phyloP scores from a whole-genome alignment of 1,140 invertebrate species.

The Cyclina sinensis region DNA sequence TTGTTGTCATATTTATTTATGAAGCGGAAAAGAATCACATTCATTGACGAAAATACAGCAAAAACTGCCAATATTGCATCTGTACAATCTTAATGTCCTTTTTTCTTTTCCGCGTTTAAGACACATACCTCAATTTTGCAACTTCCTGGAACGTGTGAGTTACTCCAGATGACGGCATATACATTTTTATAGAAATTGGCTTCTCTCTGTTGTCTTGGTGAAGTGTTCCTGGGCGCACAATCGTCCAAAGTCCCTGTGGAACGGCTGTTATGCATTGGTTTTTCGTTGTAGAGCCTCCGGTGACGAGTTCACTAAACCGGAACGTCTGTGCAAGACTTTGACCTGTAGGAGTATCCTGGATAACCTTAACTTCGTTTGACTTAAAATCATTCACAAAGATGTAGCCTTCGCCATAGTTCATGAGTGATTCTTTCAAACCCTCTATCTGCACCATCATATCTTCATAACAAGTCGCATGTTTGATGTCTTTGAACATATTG shows the following conservation, averaged over 20 bases:
- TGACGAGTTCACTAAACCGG: neutral
- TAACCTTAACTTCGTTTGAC: conserved; percentile 44
- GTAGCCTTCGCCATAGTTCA: conserved; percentile 59
- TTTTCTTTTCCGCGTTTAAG: too few species aligned
- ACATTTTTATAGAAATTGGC: conserved; percentile 44
- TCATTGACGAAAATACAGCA: too few species aligned
- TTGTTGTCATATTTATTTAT: too few species aligned
- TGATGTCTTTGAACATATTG: neutral
- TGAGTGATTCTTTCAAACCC: conserved; percentile 26
- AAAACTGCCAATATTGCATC: too few species aligned
- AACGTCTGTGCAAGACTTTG: conserved; percentile 40
- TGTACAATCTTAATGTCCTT: too few species aligned
- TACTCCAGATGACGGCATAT: conserved; percentile 51
- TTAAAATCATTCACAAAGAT: conserved; percentile 66
- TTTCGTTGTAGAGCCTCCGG: neutral
- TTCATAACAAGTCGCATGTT: neutral
- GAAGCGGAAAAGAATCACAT: too few species aligned
- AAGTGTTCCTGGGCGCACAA: conserved; percentile 13
- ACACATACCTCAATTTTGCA: conserved; percentile 63
- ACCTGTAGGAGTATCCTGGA: conserved; percentile 1
- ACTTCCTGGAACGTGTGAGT: conserved; percentile 54
- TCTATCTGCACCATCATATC: conserved; percentile 58
- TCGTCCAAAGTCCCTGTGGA: conserved; percentile 51
- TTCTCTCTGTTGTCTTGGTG: neutral
- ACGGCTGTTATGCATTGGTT: neutral